Percentiles rank a stretch among this genome's conserved stretches.
phyloP scores from a whole-genome alignment of 2,888 invertebrate genomes.

The Dione juno region DNA sequence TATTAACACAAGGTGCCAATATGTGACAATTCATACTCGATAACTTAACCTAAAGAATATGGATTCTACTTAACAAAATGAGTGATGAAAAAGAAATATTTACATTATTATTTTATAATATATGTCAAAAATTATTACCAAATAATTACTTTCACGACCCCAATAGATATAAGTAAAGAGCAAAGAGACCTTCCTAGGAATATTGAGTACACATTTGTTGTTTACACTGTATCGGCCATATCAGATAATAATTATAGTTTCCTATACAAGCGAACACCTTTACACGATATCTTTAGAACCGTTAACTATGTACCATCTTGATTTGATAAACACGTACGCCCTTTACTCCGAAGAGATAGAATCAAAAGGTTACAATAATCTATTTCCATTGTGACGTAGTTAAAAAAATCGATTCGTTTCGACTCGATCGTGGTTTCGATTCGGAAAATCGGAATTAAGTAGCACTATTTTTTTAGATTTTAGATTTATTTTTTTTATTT shows the following conservation, averaged over 20 bases:
- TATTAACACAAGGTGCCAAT: too few relatives aligned
- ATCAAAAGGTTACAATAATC: background rate
- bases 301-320: constrained; percentile 52
- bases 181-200: constrained; percentile 56
- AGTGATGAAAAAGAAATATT: background rate
- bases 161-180: constrained; percentile 48
- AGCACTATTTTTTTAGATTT: too few relatives aligned
- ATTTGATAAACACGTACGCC: constrained; percentile 47
- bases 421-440: background rate
- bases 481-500: too few relatives aligned
- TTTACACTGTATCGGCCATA: constrained; percentile 60
- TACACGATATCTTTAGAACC: constrained; percentile 49
- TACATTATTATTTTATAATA: background rate
- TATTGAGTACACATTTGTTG: constrained; percentile 47
- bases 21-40: too few relatives aligned
- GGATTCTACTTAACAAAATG: too few relatives aligned
- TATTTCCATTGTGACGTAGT: background rate
- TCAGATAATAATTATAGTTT: constrained; percentile 66
- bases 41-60: too few relatives aligned
- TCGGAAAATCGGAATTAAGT: background rate
- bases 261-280: constrained; percentile 52
- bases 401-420: background rate
- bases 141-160: constrained; percentile 44
- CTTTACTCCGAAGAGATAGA: constrained; percentile 55
- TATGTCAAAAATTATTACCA: constrained; percentile 44